A percentile compares a stretch with the other conserved stretches of the same genome.
Conservation (phyloP, 2,888 invertebrate genomes). For the Scaptomyza tumidula region DNA sequence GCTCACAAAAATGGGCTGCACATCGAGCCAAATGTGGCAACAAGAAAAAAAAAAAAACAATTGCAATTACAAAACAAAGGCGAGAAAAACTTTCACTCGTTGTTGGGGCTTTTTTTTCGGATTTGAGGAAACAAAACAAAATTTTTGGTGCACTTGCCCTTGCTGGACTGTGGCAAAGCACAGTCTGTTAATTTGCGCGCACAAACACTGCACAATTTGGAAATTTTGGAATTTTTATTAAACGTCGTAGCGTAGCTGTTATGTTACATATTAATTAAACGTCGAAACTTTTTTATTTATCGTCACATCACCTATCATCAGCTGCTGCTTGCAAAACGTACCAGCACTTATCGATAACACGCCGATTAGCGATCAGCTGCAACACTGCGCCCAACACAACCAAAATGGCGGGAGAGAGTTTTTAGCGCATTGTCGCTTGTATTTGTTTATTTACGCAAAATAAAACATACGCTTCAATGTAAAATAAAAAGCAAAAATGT, state of each 20-base stretch:
- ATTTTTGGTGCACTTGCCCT: constrained; percentile 49
- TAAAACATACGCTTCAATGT: neutral
- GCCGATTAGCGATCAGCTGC: constrained; percentile 22
- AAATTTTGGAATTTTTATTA: constrained; percentile 71
- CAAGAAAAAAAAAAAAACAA: constrained; percentile 54
- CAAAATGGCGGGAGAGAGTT: constrained; percentile 42
- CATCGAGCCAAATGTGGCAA: constrained; percentile 22
- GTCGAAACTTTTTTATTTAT: constrained; percentile 65
- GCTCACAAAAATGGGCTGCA: constrained; percentile 43
- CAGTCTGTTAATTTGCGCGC: constrained; percentile 44
- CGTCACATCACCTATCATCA: constrained; percentile 73
- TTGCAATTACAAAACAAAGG: constrained; percentile 76
- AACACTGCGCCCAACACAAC: constrained; percentile 17
- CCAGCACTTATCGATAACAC: constrained; percentile 46
- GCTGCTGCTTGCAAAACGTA: constrained; percentile 51
- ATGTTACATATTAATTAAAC: constrained; percentile 63
- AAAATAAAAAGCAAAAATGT: constrained; percentile 36
- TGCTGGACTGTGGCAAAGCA: constrained; percentile 50
- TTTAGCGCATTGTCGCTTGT: neutral
- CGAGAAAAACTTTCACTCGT: constrained; percentile 74
- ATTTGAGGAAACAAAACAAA: constrained; percentile 30
- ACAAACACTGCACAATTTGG: constrained; percentile 52
- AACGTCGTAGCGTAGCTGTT: constrained; percentile 56
- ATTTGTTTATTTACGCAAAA: constrained; percentile 10
- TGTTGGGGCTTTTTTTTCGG: constrained; percentile 34